phyloP scores from a whole-genome alignment of 2,113 vertebrate species.

The Indicator maculatus region DNA sequence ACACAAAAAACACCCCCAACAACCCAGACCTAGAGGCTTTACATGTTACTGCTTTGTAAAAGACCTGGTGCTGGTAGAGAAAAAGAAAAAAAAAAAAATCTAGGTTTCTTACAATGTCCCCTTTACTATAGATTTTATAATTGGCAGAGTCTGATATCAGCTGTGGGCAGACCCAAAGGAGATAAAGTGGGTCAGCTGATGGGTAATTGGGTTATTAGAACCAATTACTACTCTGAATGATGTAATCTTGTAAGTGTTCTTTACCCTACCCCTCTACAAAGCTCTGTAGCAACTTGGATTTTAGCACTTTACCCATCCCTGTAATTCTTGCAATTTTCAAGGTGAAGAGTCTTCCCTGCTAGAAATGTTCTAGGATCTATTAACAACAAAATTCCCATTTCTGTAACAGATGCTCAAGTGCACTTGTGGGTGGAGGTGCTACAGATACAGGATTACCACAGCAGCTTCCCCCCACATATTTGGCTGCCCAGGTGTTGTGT shows the following conservation, averaged over 20 bases:
- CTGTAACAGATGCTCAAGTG: background rate
- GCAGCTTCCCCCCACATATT: rapidly evolving
- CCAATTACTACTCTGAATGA: background rate
- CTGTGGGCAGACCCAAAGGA: background rate
- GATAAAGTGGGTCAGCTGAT: background rate
- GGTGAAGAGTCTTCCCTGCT: background rate
- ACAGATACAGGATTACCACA: background rate
- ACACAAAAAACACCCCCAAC: background rate
- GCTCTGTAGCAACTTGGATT: background rate
- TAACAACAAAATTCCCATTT: background rate
- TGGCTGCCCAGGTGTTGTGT: background rate
- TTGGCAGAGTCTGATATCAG: background rate
- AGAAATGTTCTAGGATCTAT: background rate
- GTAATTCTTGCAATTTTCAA: background rate
- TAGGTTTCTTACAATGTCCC: background rate
- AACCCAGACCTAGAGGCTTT: background rate
- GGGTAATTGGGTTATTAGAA: background rate
- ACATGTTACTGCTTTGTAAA: background rate
- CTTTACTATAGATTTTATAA: background rate
- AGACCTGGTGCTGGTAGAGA: background rate
- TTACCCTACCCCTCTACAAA: background rate
- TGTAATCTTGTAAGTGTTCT: background rate
- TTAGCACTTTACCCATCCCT: background rate
- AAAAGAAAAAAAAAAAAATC: background rate
- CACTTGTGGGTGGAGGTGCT: background rate